Conservation (phyloP, 2,113 vertebrate species). For the Poeciliopsis turrubarensis region DNA sequence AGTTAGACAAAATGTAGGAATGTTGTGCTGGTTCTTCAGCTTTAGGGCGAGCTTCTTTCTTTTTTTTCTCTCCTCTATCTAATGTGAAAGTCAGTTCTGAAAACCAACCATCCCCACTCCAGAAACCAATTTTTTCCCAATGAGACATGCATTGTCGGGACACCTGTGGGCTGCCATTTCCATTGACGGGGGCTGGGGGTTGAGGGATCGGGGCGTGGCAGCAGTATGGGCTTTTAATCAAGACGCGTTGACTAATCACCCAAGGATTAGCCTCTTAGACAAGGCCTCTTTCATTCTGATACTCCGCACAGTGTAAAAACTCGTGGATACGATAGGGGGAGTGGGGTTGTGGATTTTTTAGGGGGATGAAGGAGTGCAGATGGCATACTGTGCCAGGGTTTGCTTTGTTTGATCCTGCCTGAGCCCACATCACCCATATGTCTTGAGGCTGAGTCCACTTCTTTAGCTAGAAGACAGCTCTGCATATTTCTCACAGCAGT, state of each 20-base stretch:
- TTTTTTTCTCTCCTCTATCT: conserved; percentile 20
- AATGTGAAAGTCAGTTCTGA: conserved; percentile 45
- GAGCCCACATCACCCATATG: conserved; percentile 46
- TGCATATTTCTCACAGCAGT: conserved; percentile 72
- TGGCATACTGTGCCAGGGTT: conserved; percentile 73
- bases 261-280: conserved; percentile 77
- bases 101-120: conserved; percentile 18
- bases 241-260: conserved; percentile 77
- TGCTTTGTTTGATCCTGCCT: conserved; percentile 77
- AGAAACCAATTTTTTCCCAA: conserved; percentile 32
- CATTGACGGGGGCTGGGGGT: background rate
- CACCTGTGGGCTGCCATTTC: conserved; percentile 70
- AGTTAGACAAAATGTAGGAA: background rate
- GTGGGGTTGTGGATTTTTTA: conserved; percentile 30
- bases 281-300: conserved; percentile 79
- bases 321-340: conserved; percentile 31
- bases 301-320: conserved; percentile 42
- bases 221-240: conserved; percentile 67
- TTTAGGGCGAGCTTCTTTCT: background rate
- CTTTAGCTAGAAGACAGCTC: conserved; percentile 42
- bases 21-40: background rate
- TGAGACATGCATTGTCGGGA: conserved; percentile 60
- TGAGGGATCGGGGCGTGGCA: conserved; percentile 44
- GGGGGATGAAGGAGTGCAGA: conserved; percentile 41
- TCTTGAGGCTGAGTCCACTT: conserved; percentile 58